Percentiles rank a stretch among this genome's conserved stretches.
phyloP scores from a whole-genome alignment of 2,113 vertebrate species.

The Shinisaurus crocodilurus region DNA sequence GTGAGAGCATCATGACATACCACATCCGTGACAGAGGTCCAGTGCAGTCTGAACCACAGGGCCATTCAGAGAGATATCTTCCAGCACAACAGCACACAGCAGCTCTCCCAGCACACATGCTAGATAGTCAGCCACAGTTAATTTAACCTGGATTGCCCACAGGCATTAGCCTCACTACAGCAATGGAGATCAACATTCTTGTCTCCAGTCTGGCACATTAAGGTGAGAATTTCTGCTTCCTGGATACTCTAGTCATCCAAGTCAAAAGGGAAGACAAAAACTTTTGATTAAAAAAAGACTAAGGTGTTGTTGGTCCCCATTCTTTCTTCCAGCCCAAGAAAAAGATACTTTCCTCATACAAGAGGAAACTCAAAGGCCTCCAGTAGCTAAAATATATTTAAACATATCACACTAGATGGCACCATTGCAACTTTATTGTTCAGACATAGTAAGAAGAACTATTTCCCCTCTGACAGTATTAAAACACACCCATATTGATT shows the following conservation, averaged over 20 bases:
- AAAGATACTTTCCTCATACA: conserved; percentile 20
- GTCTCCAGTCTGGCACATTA: too few species aligned
- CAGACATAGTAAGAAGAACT: neutral
- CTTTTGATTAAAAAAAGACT: neutral
- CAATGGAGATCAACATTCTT: neutral
- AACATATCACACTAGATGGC: conserved; percentile 75
- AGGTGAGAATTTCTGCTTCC: neutral
- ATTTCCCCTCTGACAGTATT: neutral
- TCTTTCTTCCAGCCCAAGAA: neutral
- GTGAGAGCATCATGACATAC: neutral
- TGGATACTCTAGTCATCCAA: neutral
- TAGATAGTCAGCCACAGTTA: neutral
- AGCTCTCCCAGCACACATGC: neutral
- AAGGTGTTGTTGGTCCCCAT: conserved; percentile 10
- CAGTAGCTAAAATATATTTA: conserved; percentile 40
- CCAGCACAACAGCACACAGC: too few species aligned
- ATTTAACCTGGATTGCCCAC: neutral
- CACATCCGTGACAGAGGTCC: neutral
- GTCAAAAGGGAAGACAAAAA: neutral
- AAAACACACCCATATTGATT: neutral
- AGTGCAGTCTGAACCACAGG: neutral
- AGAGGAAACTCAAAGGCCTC: conserved; percentile 47
- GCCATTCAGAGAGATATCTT: neutral
- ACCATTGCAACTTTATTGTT: conserved; percentile 64
- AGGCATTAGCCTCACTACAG: neutral